A percentile compares a stretch with the other conserved stretches of the same genome.
These are phyloP conservation scores for Spea hammondii DNA, from an alignment of 2,797 vertebrate genomes.

Conservation along the genomic window DNA sequence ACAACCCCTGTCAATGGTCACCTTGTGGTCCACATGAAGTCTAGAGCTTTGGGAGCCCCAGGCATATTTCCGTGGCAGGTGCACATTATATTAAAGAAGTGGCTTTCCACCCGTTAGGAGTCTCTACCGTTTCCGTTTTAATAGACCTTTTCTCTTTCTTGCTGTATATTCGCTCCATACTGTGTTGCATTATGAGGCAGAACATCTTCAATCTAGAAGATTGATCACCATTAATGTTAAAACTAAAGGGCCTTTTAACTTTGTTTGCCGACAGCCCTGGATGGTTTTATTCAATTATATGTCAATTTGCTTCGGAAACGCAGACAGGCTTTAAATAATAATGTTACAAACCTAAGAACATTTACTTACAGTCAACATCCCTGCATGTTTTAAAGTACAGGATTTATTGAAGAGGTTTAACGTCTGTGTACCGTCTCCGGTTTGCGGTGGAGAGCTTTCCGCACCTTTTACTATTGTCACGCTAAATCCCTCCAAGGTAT, in stretches of 20 bases:
- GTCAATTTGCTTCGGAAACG: slow-evolving; percentile 13
- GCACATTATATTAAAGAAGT: too few species aligned
- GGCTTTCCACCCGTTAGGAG: too few species aligned
- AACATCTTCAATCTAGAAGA: slow-evolving; percentile 1
- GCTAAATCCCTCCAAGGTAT: neutral
- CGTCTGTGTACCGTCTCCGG: neutral
- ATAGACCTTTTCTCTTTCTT: neutral
- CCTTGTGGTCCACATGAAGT: too few species aligned
- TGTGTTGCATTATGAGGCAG: neutral
- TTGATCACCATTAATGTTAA: slow-evolving; percentile 21
- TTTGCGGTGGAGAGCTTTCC: neutral
- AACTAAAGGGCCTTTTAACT: slow-evolving; percentile 15
- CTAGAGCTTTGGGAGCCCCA: too few species aligned
- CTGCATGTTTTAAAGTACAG: neutral
- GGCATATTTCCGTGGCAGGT: too few species aligned
- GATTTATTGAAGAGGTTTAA: slow-evolving; percentile 6
- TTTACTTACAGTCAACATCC: slow-evolving; percentile 16
- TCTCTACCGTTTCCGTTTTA: too few species aligned
- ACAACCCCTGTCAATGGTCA: too few species aligned
- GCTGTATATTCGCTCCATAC: neutral
- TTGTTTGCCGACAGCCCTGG: slow-evolving; percentile 3
- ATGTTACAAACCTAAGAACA: slow-evolving; percentile 20
- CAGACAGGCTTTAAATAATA: slow-evolving; percentile 33
- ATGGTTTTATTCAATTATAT: slow-evolving; percentile 27
- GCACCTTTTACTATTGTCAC: neutral